Evolutionary conservation across 2,797 vertebrate genomes (phyloP).

Genomic region (Anomalospiza imberbis): DNA sequence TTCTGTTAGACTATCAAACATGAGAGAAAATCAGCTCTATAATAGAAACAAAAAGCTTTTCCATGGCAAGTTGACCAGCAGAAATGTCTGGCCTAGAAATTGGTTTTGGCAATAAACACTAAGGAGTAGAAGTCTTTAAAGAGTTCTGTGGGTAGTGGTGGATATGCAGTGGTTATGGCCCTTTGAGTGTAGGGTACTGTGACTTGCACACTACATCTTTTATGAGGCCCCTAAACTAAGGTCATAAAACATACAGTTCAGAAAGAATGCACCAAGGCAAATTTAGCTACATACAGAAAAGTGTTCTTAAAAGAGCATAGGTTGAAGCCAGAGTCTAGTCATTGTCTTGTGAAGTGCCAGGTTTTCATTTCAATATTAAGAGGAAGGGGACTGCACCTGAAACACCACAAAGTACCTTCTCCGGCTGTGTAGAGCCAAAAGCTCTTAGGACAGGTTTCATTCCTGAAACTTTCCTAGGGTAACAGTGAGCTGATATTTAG

Average conservation of each 20-base stretch:
- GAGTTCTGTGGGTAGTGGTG: not conserved
- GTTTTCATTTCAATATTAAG: not conserved
- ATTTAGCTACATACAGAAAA: not conserved
- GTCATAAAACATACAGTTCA: not conserved
- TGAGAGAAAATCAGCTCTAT: not conserved
- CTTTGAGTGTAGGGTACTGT: not conserved
- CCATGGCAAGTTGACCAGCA: slow-evolving; percentile 30
- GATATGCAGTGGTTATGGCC: slow-evolving; percentile 16
- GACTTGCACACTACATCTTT: slow-evolving; percentile 25
- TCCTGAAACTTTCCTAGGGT: not conserved
- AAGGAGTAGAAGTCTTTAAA: not conserved
- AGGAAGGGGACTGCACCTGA: slow-evolving; percentile 34
- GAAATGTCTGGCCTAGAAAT: slow-evolving; percentile 14
- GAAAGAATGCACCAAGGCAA: slow-evolving; percentile 24
- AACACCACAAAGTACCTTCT: slow-evolving; percentile 27
- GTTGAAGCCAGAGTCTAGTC: slow-evolving; percentile 7
- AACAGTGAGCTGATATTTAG: not conserved
- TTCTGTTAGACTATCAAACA: not conserved
- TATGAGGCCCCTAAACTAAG: slow-evolving; percentile 32
- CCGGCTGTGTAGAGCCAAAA: not conserved
- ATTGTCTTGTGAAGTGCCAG: slow-evolving; percentile 9
- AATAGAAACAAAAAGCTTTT: slow-evolving; percentile 26
- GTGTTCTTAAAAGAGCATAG: slow-evolving; percentile 29
- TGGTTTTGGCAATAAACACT: slow-evolving; percentile 42
- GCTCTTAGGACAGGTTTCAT: not conserved